Conservation (phyloP, 2,888 invertebrate species). For the Pollenia griseotomentosa region DNA sequence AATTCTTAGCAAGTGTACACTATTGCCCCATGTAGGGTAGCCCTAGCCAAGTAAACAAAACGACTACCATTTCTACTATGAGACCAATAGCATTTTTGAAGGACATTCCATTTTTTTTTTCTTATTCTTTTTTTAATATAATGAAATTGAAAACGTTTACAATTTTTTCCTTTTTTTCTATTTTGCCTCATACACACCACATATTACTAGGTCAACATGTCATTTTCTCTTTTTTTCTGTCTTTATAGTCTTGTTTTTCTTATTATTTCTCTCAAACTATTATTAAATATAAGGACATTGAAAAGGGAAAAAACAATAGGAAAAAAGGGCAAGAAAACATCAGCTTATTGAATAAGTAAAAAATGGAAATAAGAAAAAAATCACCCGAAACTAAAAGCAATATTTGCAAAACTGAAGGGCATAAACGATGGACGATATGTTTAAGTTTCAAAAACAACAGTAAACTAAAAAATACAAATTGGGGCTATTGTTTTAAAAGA, state of each 20-base stretch:
- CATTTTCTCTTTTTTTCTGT: slow-evolving; percentile 9
- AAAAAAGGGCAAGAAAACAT: slow-evolving; percentile 17
- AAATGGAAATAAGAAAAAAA: background rate
- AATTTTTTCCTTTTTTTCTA: slow-evolving; percentile 44
- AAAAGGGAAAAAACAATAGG: background rate
- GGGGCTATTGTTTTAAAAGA: slow-evolving; percentile 50
- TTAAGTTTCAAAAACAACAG: slow-evolving; percentile 43
- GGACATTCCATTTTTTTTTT: slow-evolving; percentile 61
- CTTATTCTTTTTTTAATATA: slow-evolving; percentile 44
- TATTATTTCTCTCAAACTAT: slow-evolving; percentile 42
- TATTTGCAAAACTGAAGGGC: slow-evolving; percentile 62
- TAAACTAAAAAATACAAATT: background rate
- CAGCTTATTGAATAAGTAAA: slow-evolving; percentile 34
- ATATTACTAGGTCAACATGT: slow-evolving; percentile 62
- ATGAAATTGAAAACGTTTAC: slow-evolving; percentile 73
- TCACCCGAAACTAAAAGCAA: slow-evolving; percentile 41
- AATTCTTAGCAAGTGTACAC: background rate
- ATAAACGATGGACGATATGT: slow-evolving; percentile 53
- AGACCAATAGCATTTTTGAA: slow-evolving; percentile 60
- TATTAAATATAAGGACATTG: slow-evolving; percentile 59
- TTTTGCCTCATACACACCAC: background rate
- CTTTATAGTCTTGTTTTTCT: slow-evolving; percentile 14
- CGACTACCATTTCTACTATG: background rate
- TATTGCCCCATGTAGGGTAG: slow-evolving; percentile 10
- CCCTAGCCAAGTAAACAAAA: slow-evolving; percentile 3